Base-by-base conservation (phyloP, 2,113 vertebrate genomes). In the Etia nguti region DNA sequence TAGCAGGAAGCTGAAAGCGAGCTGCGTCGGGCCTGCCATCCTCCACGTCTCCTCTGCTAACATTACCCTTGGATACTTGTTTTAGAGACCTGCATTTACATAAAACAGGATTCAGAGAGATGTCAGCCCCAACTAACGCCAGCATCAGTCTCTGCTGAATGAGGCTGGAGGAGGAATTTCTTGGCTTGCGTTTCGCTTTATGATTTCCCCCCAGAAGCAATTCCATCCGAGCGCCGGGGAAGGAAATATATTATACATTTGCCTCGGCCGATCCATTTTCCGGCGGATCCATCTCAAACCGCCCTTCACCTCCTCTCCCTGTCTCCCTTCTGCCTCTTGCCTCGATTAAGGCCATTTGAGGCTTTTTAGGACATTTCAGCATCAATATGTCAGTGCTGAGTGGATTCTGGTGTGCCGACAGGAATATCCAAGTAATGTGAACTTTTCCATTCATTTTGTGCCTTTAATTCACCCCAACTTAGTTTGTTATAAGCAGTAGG, bases 41-140 rank as follows among this genome's bases (percentile, higher is more conserved):
- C 79, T 46, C 68, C n/a, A 3, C 80, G 15, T 86, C 87, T 84
- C 85, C 83, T 90, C 87, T 79, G 86, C 84, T 90, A 87, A 80
- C 75, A 88, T 90, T 70, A 89, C 87, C 90, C 86, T 80, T 62
- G 65, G 70, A 91, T 85, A 36, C 83, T 79, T 89, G 87, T 91
- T 92, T 87, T 68, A 82, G 84, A 60, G 91, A 90, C 82, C 85
- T 4, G 22, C 62, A 92, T 93, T 90, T 91, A 54, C 92, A 91
- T 90, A 81, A 56, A 87, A 90, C 87, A 79, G 15, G 16, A 55
- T 81, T 57, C 16, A 20, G 70, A 60, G 8, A 83, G 34, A 81
- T 88, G 93, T 92, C 92, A 86, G 82, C 50, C 79, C n/a, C 79
- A 41, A 86, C 92, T 88, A 86, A 48, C 4, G 56, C 48, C 38